Percentiles rank a stretch among this genome's conserved stretches.
These are phyloP conservation scores for Chionomys nivalis DNA, from an alignment of 2,113 vertebrate genomes.

Conservation along the genomic window DNA sequence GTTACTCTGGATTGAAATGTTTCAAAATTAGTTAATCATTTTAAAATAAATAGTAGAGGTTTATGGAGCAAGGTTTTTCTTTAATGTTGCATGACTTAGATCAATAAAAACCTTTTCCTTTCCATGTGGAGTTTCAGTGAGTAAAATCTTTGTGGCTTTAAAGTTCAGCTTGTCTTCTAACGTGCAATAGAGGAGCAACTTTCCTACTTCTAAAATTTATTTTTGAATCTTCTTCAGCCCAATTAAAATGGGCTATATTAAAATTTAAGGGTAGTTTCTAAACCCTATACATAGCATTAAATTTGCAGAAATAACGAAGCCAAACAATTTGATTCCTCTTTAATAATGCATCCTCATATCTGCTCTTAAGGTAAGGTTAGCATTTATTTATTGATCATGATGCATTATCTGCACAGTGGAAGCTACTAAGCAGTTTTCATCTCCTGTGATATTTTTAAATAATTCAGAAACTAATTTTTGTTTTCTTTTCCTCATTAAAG, in stretches of 20 bases:
- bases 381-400: conserved; percentile 86
- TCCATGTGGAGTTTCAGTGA: background rate
- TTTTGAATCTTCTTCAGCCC: conserved; percentile 65
- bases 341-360: conserved; percentile 86
- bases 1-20: background rate
- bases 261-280: conserved; percentile 78
- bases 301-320: conserved; percentile 85
- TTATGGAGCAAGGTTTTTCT: background rate
- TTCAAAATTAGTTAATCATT: conserved; percentile 38
- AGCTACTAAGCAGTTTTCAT: conserved; percentile 85
- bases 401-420: conserved; percentile 85
- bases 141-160: background rate
- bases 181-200: background rate
- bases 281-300: conserved; percentile 73
- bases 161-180: background rate
- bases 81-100: background rate
- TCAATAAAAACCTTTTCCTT: background rate
- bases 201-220: conserved; percentile 46
- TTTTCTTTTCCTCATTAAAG: conserved; percentile 76
- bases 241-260: conserved; percentile 75
- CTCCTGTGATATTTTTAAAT: conserved; percentile 86
- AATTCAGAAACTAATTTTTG: conserved; percentile 86
- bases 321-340: conserved; percentile 82
- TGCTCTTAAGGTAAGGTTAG: conserved; percentile 83
- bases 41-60: background rate